phyloP scores from a whole-genome alignment of 2,888 invertebrate species.

The Argynnis bischoffii region DNA sequence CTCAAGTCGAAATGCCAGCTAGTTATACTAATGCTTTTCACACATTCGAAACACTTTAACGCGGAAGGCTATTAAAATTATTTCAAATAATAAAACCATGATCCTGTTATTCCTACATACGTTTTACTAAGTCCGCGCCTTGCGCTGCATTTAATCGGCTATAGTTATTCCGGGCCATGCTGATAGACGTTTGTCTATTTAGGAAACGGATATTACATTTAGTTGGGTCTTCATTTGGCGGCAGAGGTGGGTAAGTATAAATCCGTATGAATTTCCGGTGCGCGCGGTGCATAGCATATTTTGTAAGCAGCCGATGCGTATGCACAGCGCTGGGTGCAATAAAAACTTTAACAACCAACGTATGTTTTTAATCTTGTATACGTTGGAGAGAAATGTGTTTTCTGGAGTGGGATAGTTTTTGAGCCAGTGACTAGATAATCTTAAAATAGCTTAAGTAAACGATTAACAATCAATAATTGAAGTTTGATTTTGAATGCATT shows the following conservation, averaged over 20 bases:
- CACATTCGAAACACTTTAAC: neutral
- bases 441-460: conserved; percentile 16
- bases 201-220: conserved; percentile 82
- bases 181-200: conserved; percentile 81
- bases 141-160: conserved; percentile 69
- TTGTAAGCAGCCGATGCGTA: conserved; percentile 71
- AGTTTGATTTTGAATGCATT: conserved; percentile 52
- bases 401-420: conserved; percentile 49
- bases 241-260: conserved; percentile 78
- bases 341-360: conserved; percentile 69
- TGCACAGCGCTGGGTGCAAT: conserved; percentile 65
- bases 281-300: conserved; percentile 76
- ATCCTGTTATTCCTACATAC: conserved; percentile 30
- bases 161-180: conserved; percentile 79
- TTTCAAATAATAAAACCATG: conserved; percentile 41
- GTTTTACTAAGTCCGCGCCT: conserved; percentile 35
- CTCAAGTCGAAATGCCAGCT: too few species aligned
- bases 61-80: conserved; percentile 35
- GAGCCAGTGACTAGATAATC: conserved; percentile 20
- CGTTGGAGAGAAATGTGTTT: conserved; percentile 61
- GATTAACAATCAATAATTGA: conserved; percentile 36
- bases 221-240: conserved; percentile 79
- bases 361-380: conserved; percentile 65
- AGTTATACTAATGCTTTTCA: neutral
- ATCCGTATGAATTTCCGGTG: conserved; percentile 76